Evolutionary conservation across 2,797 vertebrate species (phyloP).

Genomic region (Malurus leucopterus): DNA sequence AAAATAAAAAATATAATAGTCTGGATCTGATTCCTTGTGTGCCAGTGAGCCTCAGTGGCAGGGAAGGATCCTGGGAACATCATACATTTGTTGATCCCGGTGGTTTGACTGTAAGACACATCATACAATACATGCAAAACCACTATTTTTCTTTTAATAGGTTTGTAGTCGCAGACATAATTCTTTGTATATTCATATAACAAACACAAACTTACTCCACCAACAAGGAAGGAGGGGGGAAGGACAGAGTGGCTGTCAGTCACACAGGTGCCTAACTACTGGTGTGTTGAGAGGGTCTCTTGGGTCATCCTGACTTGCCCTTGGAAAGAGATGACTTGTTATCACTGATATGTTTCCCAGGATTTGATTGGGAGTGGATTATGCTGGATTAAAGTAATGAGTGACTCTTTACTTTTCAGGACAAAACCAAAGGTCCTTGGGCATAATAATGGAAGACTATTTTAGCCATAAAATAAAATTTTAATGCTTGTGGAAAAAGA

Average conservation of each 20-base stretch:
- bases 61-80: neutral
- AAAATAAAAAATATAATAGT: neutral
- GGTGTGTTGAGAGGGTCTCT: neutral
- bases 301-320: neutral
- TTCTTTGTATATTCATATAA: neutral
- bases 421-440: neutral
- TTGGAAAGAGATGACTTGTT: neutral
- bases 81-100: neutral
- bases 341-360: neutral
- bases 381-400: neutral
- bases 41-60: neutral
- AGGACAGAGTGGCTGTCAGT: neutral
- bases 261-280: neutral
- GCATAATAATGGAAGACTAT: neutral
- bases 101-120: neutral
- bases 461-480: neutral
- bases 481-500: neutral
- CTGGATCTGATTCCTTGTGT: neutral
- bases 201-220: neutral
- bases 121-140: neutral
- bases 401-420: neutral
- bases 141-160: neutral
- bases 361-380: neutral
- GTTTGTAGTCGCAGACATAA: neutral
- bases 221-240: neutral